Percentiles rank a stretch among this genome's conserved stretches.
phyloP scores from a whole-genome alignment of 2,797 vertebrate genomes.

The Tokudaia tokunoshimensis region DNA sequence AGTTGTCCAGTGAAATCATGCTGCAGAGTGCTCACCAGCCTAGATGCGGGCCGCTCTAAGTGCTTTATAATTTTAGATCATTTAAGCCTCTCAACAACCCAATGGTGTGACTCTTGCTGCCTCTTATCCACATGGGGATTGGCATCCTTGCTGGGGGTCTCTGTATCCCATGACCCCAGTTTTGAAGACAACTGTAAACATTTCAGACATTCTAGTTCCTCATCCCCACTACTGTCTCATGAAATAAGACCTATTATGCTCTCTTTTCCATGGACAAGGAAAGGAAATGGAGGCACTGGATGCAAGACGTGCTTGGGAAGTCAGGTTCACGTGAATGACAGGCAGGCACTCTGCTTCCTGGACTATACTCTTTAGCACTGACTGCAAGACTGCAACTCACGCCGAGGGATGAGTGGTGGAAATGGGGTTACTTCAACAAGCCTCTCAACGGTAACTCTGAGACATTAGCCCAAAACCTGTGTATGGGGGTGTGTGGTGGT shows the following conservation, averaged over 20 bases:
- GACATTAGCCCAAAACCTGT: neutral
- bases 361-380: neutral
- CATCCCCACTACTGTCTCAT: neutral
- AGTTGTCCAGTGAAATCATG: neutral
- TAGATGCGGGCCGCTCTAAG: neutral
- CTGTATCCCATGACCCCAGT: neutral
- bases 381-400: no score
- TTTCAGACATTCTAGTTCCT: neutral
- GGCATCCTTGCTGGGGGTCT: neutral
- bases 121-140: neutral
- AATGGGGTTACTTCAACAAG: neutral
- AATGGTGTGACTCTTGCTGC: no score
- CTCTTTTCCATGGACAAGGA: neutral
- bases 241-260: neutral
- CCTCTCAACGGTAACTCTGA: rapidly evolving
- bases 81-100: neutral
- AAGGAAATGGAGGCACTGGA: neutral
- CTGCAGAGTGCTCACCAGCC: neutral
- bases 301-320: no score
- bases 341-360: neutral
- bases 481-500: neutral
- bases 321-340: neutral
- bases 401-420: neutral
- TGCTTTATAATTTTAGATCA: neutral
- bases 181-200: neutral